Evolutionary conservation across 37 sponge, comb jelly and placozoan genomes (phyloP).

Genomic region (Beroe forskalii): DNA sequence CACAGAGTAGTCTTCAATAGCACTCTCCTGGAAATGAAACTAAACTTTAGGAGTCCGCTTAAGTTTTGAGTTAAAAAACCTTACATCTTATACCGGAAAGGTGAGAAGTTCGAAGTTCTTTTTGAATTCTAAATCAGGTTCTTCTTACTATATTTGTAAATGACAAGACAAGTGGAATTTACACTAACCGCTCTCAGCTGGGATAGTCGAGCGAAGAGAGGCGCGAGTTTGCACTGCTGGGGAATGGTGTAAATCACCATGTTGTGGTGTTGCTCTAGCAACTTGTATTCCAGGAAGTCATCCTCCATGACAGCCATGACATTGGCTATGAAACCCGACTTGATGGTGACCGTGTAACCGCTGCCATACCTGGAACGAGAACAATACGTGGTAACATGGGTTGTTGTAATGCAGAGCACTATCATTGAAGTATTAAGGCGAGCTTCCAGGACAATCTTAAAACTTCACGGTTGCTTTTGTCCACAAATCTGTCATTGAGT

Average conservation of each 20-base stretch:
- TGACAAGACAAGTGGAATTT: too few species aligned
- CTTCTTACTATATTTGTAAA: too few species aligned
- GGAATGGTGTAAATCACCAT: constrained; percentile 52
- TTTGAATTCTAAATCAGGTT: too few species aligned
- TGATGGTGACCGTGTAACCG: constrained; percentile 40
- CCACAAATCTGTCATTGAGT: too few species aligned
- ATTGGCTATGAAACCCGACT: neutral
- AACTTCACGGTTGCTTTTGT: too few species aligned
- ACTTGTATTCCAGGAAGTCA: neutral
- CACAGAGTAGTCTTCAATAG: constrained; percentile 19
- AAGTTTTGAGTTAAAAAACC: too few species aligned
- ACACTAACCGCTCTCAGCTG: neutral
- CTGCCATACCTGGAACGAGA: constrained; percentile 51
- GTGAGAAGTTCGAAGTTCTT: too few species aligned
- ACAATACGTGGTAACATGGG: neutral
- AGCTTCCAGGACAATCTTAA: too few species aligned
- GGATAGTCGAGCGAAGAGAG: constrained; percentile 17
- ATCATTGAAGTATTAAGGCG: too few species aligned
- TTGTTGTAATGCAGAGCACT: too few species aligned
- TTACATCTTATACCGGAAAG: too few species aligned
- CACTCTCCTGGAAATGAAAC: neutral
- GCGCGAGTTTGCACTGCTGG: constrained; percentile 7
- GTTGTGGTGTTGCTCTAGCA: constrained; percentile 57
- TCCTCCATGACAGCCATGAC: constrained; percentile 5
- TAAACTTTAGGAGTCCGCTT: too few species aligned